Base-by-base conservation (phyloP, 2,113 vertebrate genomes). In the Seriola aureovittata region DNA sequence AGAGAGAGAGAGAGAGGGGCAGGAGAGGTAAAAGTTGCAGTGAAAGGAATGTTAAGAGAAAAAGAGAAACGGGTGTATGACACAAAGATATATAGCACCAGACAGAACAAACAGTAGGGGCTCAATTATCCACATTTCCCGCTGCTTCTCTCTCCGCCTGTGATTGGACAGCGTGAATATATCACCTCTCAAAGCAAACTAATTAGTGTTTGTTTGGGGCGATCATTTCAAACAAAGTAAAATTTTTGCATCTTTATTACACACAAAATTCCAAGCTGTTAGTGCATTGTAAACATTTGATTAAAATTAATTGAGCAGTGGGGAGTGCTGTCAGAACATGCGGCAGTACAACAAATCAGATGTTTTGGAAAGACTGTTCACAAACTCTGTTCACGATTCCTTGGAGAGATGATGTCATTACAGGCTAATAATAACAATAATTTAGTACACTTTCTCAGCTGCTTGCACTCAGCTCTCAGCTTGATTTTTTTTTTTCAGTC, bases 221-320 rank as follows among this genome's bases (percentile, higher is more conserved):
- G 44, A 88, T 92, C 69, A 86, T 89, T 81, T 86, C 81, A 85
- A 90, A 91, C 87, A 81, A 82, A 84, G 78, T 85, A 81, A 85
- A 46, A 88, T 84, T 90, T 29, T 75, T 74, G 67, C 72, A 75
- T 91, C 85, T 88, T 89, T 78, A 85, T 85, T 70, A 80, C 83
- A 46, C 70, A 38, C 64, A 71, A 29, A 82, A 60, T 73, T 82
- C 79, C 68, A 85, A 81, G 90, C 88, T 87, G 89, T 90, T 90
- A 75, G 89, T 66, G 78, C 70, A 88, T 67, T 73, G 89, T 89
- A 92, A 93, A 93, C 89, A 92, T 93, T 91, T 90, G 90, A 92
- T 91, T 92, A 88, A 42, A 90, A 91, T 86, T 77, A 90, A 93
- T 82, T 73, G 88, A 88, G 91, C 90, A 60, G 83, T 80, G 63